phyloP scores from a whole-genome alignment of 1,140 invertebrate genomes.

The Brachionus calyciflorus region DNA sequence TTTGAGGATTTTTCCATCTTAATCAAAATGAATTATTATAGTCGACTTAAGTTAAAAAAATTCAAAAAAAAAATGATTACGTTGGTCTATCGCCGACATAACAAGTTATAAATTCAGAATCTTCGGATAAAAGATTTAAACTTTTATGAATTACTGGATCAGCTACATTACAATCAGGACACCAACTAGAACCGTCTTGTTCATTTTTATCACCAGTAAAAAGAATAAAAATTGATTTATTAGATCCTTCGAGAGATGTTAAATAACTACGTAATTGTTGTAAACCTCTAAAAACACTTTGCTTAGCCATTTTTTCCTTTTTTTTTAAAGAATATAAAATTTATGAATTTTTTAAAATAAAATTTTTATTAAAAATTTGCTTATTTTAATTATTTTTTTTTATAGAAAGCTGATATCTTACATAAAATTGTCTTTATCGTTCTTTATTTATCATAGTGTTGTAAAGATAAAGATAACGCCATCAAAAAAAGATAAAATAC shows the following conservation, averaged over 20 bases:
- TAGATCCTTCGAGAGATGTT: neutral
- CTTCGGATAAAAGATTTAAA: neutral
- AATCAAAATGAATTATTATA: neutral
- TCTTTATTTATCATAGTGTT: too few relatives aligned
- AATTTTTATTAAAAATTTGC: too few relatives aligned
- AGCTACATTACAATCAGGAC: slow-evolving; percentile 47
- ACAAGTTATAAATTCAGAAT: slow-evolving; percentile 39
- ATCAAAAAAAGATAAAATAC: too few relatives aligned
- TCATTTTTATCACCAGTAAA: slow-evolving; percentile 47
- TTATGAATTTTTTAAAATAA: too few relatives aligned
- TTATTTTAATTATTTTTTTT: too few relatives aligned
- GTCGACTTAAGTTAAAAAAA: neutral
- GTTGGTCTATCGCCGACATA: slow-evolving; percentile 43
- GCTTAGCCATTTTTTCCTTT: slow-evolving; percentile 14
- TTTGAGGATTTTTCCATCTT: slow-evolving; percentile 43
- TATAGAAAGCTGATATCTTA: too few relatives aligned
- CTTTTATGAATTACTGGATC: slow-evolving; percentile 46
- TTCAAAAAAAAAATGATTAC: neutral
- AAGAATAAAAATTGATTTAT: neutral
- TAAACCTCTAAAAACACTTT: slow-evolving; percentile 13
- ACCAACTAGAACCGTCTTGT: slow-evolving; percentile 43
- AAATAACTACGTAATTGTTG: neutral
- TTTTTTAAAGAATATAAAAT: too few relatives aligned
- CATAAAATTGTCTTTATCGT: too few relatives aligned
- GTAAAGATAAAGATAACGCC: too few relatives aligned